Base-by-base conservation (phyloP, 2,888 invertebrate species). In the Oxyteleia sp. region DNA sequence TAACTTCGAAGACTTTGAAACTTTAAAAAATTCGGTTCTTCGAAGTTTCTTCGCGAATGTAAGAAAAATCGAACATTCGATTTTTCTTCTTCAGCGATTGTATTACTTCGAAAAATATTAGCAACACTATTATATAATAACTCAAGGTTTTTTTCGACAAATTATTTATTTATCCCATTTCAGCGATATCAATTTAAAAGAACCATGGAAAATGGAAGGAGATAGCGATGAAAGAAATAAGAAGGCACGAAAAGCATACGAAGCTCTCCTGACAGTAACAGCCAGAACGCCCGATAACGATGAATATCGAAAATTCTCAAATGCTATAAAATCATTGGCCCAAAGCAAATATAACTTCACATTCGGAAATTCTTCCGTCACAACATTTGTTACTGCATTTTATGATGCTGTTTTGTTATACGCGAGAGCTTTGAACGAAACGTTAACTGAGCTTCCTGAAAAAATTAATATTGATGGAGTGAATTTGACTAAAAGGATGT, bases 351-450 rank as follows among this genome's bases (percentile, higher is more conserved):
- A 96, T 93, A 96, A 96, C 92, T 96, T 96, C 91, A 96, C 96
- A 0, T 96, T 96, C 87, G 95, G 95, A 11, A 96, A 96, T 87
- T 95, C 95, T 64, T 95, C 97, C 87, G 97, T 98, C 43, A 98
- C 98, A 82, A 97, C 98, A 38, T 98, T 98, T 93, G 98, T 98
- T 63, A 97, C 98, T 0, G 98, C 99, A 1, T 98, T 99, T 94
- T 98, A 99, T 93, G 99, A 99, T 90, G 99, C 99, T 0, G 98
- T 99, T 10, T 94, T 99, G 0, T 95, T 99, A 38, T 99, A 99
- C 93, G 97, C 98, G 0, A 95, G 97, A 72, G 98, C 98, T 0
- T 94, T 99, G 5, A 98, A 98, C 91, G 97, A 98, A 87, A 98
- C 98, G 20, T 94, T 99, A 94, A 91, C 87, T 38, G 89, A 92